Conservation (phyloP, 2,797 vertebrate species). For the Aselliscus stoliczkanus region DNA sequence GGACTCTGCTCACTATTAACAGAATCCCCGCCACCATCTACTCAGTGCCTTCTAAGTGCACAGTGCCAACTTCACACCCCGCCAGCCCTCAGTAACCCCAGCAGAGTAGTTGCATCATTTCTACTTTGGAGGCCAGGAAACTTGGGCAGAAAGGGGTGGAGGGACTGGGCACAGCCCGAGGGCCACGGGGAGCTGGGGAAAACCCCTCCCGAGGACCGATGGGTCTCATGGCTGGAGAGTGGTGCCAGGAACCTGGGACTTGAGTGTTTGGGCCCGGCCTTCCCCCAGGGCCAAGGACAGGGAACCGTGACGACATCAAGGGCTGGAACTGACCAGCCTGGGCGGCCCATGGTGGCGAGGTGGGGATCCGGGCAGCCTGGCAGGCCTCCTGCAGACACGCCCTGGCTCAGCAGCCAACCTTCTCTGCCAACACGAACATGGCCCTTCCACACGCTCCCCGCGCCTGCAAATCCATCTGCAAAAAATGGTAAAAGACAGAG, state of each 20-base stretch:
- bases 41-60: no score
- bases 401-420: not conserved
- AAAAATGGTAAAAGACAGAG: not conserved
- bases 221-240: fast-evolving
- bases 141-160: not conserved
- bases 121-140: not conserved
- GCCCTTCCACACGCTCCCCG: not conserved
- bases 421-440: fast-evolving
- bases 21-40: fast-evolving
- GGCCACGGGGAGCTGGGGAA: not conserved
- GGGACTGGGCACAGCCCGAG: not conserved
- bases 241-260: not conserved
- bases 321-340: constrained; percentile 46
- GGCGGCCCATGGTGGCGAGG: not conserved
- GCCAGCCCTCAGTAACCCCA: not conserved
- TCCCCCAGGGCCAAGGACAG: not conserved
- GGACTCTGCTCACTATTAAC: not conserved
- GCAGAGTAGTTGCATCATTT: not conserved
- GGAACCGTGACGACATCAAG: fast-evolving
- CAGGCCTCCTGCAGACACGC: not conserved
- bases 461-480: not conserved
- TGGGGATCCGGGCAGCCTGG: not conserved
- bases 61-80: not conserved
- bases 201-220: not conserved
- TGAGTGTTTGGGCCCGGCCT: not conserved